Evolutionary conservation across 2,888 invertebrate species (phyloP).

Genomic region (Stenolophus ochropezus): DNA sequence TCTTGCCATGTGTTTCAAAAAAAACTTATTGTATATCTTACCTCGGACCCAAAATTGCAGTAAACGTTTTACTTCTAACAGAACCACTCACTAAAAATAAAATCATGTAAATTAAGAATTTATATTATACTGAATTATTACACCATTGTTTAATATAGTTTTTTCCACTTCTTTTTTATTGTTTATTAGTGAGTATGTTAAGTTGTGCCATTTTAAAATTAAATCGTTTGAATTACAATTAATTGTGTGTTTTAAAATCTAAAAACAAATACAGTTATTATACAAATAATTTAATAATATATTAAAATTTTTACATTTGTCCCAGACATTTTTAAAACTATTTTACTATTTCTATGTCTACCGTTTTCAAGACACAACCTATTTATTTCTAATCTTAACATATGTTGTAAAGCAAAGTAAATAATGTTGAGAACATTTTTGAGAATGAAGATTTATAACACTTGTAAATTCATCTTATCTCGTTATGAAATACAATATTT

Average conservation of each 20-base stretch:
- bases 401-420: too few relatives aligned
- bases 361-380: too few relatives aligned
- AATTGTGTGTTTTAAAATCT: slow-evolving; percentile 22
- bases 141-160: slow-evolving; percentile 47
- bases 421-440: too few relatives aligned
- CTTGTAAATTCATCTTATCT: too few relatives aligned
- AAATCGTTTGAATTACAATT: neutral
- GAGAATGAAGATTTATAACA: too few relatives aligned
- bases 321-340: neutral
- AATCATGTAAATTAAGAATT: neutral
- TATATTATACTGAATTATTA: neutral
- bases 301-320: slow-evolving; percentile 10
- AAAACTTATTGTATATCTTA: slow-evolving; percentile 66
- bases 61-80: slow-evolving; percentile 80
- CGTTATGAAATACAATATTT: too few relatives aligned
- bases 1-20: neutral
- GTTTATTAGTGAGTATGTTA: neutral
- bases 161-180: neutral
- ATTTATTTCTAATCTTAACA: too few relatives aligned
- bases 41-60: slow-evolving; percentile 83
- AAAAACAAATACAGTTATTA: neutral
- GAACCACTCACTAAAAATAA: slow-evolving; percentile 79
- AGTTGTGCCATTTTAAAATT: slow-evolving; percentile 38
- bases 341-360: too few relatives aligned
- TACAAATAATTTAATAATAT: neutral